Conservation (phyloP, 1,140 invertebrate species). For the Diorhabda elongata region DNA sequence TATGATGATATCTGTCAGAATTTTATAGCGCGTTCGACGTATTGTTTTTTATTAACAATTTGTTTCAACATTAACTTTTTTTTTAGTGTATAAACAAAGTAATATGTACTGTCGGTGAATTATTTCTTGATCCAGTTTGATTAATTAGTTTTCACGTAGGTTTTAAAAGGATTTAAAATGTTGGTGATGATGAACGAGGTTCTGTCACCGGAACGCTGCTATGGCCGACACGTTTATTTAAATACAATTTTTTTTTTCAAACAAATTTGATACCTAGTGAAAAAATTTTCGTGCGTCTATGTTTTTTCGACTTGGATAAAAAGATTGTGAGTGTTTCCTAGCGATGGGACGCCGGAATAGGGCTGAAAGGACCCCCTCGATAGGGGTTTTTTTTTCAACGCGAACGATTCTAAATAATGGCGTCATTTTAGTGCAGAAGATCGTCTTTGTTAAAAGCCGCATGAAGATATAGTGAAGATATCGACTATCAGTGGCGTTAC, state of each 20-base stretch:
- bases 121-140: slow-evolving; percentile 27
- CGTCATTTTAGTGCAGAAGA: slow-evolving; percentile 29
- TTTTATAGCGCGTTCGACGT: too few species aligned
- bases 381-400: slow-evolving; percentile 27
- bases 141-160: slow-evolving; percentile 27
- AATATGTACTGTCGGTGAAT: too few species aligned
- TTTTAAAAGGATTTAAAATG: slow-evolving; percentile 15
- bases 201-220: slow-evolving; percentile 7
- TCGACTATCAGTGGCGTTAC: slow-evolving; percentile 5
- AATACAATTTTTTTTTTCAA: too few species aligned
- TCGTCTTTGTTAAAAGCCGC: slow-evolving; percentile 30
- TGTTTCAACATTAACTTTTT: too few species aligned
- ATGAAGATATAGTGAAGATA: slow-evolving; percentile 28
- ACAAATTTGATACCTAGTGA: too few species aligned
- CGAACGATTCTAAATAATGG: slow-evolving; percentile 32
- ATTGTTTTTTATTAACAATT: too few species aligned
- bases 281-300: too few species aligned
- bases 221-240: too few species aligned
- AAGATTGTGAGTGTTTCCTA: slow-evolving; percentile 19
- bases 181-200: slow-evolving; percentile 19
- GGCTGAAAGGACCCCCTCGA: slow-evolving; percentile 22
- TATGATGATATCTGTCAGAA: too few species aligned
- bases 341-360: neutral
- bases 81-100: too few species aligned
- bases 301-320: neutral